These are phyloP conservation scores for Parazoanthus darwini DNA, from an alignment of 92 coral and sea anemone genomes.

Conservation along the genomic window DNA sequence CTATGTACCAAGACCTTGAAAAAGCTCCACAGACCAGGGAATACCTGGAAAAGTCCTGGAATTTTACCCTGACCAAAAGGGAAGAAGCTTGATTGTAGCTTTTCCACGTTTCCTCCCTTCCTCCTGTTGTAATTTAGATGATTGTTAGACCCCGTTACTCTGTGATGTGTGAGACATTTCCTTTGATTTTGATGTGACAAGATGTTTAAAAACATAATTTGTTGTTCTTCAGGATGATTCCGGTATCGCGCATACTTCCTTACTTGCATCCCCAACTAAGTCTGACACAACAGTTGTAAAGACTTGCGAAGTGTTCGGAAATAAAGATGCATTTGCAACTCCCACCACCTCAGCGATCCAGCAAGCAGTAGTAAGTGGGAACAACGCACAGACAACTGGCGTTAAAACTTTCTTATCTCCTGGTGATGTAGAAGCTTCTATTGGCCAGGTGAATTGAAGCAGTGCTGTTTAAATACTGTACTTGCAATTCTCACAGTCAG, in stretches of 20 bases:
- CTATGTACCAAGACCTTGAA: too few species aligned
- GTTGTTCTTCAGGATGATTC: constrained; percentile 79
- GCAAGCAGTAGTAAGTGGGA: constrained; percentile 68
- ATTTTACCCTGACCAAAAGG: too few species aligned
- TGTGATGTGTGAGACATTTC: too few species aligned
- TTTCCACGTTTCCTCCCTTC: too few species aligned
- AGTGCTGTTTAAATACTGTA: constrained; percentile 43
- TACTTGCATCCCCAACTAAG: constrained; percentile 63
- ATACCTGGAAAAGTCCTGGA: too few species aligned
- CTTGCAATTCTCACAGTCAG: constrained; percentile 26
- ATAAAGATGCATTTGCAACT: constrained; percentile 75
- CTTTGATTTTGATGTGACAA: too few species aligned
- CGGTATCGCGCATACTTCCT: constrained; percentile 65
- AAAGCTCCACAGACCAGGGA: too few species aligned
- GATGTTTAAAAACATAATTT: background rate
- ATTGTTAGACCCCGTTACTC: constrained; percentile 10
- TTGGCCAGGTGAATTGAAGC: constrained; percentile 65
- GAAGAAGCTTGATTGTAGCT: too few species aligned
- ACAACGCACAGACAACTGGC: constrained; percentile 62
- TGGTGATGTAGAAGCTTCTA: constrained; percentile 56
- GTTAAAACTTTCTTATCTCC: constrained; percentile 68
- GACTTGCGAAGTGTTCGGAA: constrained; percentile 90
- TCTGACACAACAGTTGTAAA: constrained; percentile 75
- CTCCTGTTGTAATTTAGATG: too few species aligned
- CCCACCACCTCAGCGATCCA: constrained; percentile 72